Percentiles rank a stretch among this genome's conserved stretches.
These are phyloP conservation scores for Hoplias malabaricus DNA, from an alignment of 2,113 vertebrate genomes.

Conservation along the genomic window DNA sequence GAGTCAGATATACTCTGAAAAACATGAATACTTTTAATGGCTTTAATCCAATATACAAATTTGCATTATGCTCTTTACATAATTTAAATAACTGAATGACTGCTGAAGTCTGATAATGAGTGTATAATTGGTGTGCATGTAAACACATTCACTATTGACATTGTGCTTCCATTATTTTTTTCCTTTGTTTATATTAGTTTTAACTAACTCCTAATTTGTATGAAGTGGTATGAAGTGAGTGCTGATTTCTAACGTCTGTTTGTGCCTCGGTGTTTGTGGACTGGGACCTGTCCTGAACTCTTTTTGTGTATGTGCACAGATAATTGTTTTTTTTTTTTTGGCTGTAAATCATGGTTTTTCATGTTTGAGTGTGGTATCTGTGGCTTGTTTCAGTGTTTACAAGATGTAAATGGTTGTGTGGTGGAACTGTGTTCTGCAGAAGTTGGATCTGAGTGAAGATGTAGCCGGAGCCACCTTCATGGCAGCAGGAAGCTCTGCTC, in stretches of 20 bases:
- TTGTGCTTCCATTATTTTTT: too few species aligned
- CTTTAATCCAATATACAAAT: too few species aligned
- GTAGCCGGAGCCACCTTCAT: conserved; percentile 98
- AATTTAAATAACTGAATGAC: too few species aligned
- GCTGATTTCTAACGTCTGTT: neutral
- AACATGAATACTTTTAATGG: too few species aligned
- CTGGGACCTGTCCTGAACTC: neutral
- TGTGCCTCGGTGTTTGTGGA: neutral
- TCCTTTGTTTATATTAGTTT: too few species aligned
- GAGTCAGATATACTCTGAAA: too few species aligned
- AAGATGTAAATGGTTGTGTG: neutral
- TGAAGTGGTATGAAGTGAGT: neutral
- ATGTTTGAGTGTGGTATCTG: neutral
- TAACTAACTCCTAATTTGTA: neutral
- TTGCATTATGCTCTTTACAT: too few species aligned
- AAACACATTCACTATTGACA: too few species aligned
- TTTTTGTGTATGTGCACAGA: neutral
- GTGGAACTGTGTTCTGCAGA: conserved; percentile 71
- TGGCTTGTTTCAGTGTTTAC: neutral
- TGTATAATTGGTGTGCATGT: too few species aligned
- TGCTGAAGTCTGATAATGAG: too few species aligned
- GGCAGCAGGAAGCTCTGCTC: conserved; percentile 97
- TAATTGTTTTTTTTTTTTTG: neutral
- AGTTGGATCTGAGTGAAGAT: conserved; percentile 93
- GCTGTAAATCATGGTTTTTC: neutral